Percentiles rank a stretch among this genome's conserved stretches.
Conservation (phyloP, 2,888 invertebrate species). For the Kuschelorhynchus macadamiae region DNA sequence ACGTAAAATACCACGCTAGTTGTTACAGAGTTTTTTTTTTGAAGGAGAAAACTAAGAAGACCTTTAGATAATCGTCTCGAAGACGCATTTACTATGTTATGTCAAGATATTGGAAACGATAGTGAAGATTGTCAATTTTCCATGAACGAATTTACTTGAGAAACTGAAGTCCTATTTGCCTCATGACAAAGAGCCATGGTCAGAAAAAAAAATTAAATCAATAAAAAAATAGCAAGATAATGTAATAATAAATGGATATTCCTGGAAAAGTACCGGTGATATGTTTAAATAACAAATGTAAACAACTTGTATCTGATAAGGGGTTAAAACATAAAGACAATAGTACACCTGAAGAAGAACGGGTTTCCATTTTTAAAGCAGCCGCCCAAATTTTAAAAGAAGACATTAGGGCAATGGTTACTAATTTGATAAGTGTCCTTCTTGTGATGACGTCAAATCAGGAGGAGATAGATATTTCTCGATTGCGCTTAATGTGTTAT, state of each 20-base stretch:
- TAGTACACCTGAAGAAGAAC: conserved; percentile 10
- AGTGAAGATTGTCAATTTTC: conserved; percentile 15
- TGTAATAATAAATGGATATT: conserved; percentile 1
- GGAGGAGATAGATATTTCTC: conserved; percentile 4
- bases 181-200: background rate
- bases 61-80: conserved; percentile 2
- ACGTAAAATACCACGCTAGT: conserved; percentile 5
- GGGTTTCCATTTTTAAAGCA: background rate
- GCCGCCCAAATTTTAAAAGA: conserved; percentile 8
- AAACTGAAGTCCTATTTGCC: conserved; percentile 8
- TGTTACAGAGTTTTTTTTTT: conserved; percentile 2
- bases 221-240: conserved; percentile 3
- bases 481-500: background rate
- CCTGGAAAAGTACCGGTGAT: conserved; percentile 2
- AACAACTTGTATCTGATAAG: conserved; percentile 1
- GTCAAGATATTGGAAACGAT: conserved; percentile 11
- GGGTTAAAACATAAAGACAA: conserved; percentile 5
- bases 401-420: conserved; percentile 8
- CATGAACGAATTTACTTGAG: conserved; percentile 6
- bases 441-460: conserved; percentile 7
- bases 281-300: conserved; percentile 4
- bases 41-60: conserved; percentile 6
- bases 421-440: background rate
- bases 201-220: conserved; percentile 1
- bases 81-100: conserved; percentile 15